These are phyloP conservation scores for Gila orcuttii DNA, from an alignment of 2,113 vertebrate genomes.

Conservation along the genomic window DNA sequence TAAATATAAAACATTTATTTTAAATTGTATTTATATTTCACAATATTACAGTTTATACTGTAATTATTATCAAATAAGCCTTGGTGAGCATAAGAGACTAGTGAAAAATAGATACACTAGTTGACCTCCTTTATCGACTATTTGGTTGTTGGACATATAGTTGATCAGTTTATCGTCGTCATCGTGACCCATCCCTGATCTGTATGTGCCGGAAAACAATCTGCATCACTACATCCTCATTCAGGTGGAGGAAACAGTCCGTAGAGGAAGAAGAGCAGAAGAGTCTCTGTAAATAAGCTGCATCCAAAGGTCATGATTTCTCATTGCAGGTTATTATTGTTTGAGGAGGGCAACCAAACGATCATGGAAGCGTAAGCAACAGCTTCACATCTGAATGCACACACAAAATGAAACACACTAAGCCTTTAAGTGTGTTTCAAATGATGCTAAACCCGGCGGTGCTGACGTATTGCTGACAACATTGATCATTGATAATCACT, in stretches of 20 bases:
- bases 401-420: neutral
- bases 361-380: constrained; percentile 19
- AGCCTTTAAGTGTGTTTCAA: neutral
- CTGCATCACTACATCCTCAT: neutral
- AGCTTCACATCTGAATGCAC: neutral
- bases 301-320: constrained; percentile 31
- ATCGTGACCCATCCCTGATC: neutral
- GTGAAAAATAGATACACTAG: neutral
- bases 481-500: neutral
- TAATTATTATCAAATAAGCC: neutral
- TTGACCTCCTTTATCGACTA: neutral
- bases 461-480: neutral
- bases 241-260: neutral
- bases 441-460: neutral
- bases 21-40: too few relatives aligned
- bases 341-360: neutral
- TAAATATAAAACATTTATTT: too few relatives aligned
- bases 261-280: neutral
- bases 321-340: constrained; percentile 21
- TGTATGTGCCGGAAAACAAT: neutral
- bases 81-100: neutral
- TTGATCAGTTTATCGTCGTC: neutral
- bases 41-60: too few relatives aligned
- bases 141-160: too few relatives aligned
- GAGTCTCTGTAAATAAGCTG: neutral